Conservation (phyloP, 1,140 invertebrate species). For the Paracyclopina nana region DNA sequence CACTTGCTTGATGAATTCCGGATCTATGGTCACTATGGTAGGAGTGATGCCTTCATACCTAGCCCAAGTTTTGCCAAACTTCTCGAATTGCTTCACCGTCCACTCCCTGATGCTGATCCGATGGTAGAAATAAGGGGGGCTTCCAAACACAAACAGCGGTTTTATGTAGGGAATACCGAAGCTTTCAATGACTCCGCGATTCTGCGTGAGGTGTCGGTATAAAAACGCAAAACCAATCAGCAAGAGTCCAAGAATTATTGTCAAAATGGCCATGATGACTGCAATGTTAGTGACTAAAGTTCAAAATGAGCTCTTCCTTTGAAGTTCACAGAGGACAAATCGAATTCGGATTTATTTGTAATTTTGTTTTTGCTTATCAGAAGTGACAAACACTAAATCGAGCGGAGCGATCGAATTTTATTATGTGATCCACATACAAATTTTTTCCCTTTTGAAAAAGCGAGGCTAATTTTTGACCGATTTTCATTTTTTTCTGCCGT, state of each 20-base stretch:
- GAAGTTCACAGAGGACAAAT: too few relatives aligned
- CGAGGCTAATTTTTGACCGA: too few relatives aligned
- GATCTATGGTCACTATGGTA: not conserved
- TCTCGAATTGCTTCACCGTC: not conserved
- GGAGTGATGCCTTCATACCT: not conserved
- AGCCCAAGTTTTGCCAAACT: not conserved
- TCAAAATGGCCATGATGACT: not conserved
- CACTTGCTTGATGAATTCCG: not conserved
- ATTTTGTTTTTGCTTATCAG: too few relatives aligned
- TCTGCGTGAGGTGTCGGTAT: not conserved
- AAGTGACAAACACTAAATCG: too few relatives aligned
- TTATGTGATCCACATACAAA: too few relatives aligned
- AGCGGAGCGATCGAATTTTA: too few relatives aligned
- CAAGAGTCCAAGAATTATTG: not conserved
- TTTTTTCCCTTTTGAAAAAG: too few relatives aligned
- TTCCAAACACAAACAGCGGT: slow-evolving; percentile 1
- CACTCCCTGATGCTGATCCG: not conserved
- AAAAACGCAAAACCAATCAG: not conserved
- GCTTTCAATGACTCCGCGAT: not conserved
- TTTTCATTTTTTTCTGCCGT: too few relatives aligned
- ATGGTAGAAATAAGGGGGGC: not conserved
- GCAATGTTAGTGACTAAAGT: not conserved
- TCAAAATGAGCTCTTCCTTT: too few relatives aligned
- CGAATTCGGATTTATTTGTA: too few relatives aligned
- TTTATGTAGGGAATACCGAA: not conserved